A percentile compares a stretch with the other conserved stretches of the same genome.
Conservation (phyloP, 2,888 invertebrate species). For the Strigamia transsilvanica region DNA sequence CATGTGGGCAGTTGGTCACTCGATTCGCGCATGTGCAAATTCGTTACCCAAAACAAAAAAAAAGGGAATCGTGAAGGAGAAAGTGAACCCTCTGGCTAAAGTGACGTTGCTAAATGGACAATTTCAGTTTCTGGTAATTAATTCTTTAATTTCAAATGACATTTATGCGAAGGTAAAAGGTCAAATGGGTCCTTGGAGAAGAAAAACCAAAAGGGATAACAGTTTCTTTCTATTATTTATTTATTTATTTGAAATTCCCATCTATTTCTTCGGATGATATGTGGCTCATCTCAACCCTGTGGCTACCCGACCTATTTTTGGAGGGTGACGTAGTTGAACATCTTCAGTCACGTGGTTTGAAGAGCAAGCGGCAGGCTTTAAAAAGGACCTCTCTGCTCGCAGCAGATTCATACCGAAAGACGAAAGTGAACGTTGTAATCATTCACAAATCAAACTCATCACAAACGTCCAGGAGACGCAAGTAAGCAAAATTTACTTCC, state of each 20-base stretch:
- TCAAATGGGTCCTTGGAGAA: not conserved
- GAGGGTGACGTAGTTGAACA: constrained; percentile 34
- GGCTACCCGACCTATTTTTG: constrained; percentile 44
- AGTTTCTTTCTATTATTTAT: not conserved
- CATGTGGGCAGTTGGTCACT: constrained; percentile 41
- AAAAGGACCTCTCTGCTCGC: constrained; percentile 40
- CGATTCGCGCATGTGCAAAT: not conserved
- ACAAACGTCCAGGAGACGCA: not conserved
- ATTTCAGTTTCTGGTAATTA: not conserved
- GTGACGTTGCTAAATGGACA: constrained; percentile 11
- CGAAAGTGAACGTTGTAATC: constrained; percentile 24
- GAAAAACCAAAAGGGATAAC: not conserved
- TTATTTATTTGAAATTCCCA: not conserved
- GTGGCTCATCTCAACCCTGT: constrained; percentile 33
- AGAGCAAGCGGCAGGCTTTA: constrained; percentile 33
- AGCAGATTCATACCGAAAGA: constrained; percentile 12
- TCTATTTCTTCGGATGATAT: not conserved
- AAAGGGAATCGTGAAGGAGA: constrained; percentile 20
- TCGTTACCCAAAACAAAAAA: not conserved
- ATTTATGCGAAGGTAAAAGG: not conserved
- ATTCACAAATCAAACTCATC: constrained; percentile 3
- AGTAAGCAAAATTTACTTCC: not conserved
- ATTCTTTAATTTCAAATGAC: not conserved
- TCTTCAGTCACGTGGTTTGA: constrained; percentile 33
- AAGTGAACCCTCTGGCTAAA: constrained; percentile 32